These are phyloP conservation scores for Channa argus DNA, from an alignment of 2,113 vertebrate genomes.

Conservation along the genomic window DNA sequence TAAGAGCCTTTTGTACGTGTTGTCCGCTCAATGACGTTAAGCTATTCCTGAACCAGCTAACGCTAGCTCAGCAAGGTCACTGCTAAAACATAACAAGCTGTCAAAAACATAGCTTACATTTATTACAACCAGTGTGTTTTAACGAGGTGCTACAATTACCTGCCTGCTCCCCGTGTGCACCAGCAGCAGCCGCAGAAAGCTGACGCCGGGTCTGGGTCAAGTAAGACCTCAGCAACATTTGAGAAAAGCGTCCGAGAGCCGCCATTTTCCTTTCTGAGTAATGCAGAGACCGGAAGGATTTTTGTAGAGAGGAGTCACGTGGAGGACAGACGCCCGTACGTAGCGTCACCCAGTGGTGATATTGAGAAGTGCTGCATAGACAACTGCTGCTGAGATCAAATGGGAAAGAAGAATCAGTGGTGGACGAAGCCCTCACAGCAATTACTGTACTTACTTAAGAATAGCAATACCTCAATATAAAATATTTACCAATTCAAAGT, in stretches of 20 bases:
- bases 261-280: conserved; percentile 76
- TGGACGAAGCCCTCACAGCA: too few relatives aligned
- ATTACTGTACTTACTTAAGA: too few relatives aligned
- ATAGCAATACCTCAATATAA: too few relatives aligned
- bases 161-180: conserved; percentile 64
- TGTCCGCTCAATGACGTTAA: conserved; percentile 3
- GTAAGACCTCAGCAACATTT: conserved; percentile 60
- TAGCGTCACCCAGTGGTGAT: conserved; percentile 13
- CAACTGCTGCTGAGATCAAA: background rate
- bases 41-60: conserved; percentile 38
- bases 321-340: background rate
- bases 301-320: conserved; percentile 6
- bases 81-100: background rate
- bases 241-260: conserved; percentile 67
- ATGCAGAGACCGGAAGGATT: conserved; percentile 38
- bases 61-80: conserved; percentile 75
- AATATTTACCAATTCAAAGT: too few relatives aligned
- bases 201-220: conserved; percentile 73
- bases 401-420: background rate
- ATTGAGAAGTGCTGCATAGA: background rate
- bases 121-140: rapidly evolving
- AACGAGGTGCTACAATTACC: conserved; percentile 23
- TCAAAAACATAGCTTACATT: rapidly evolving
- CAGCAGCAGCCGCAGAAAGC: conserved; percentile 70
- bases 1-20: background rate